phyloP scores from a whole-genome alignment of 2,113 vertebrate species.

The Catharus fuscescens region DNA sequence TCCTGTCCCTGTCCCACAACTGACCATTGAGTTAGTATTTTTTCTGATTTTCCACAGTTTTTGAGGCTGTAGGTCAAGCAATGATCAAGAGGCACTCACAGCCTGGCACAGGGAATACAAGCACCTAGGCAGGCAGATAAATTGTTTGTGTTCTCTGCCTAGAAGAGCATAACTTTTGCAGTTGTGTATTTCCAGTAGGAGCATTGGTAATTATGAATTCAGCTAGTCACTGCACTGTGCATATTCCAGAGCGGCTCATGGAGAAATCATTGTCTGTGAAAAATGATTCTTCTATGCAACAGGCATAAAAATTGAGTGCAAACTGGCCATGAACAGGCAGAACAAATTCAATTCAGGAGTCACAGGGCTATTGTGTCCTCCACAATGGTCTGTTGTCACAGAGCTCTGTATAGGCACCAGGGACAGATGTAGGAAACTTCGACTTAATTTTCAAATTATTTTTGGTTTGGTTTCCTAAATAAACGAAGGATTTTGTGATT shows the following conservation, averaged over 20 bases:
- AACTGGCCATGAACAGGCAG: conserved; percentile 47
- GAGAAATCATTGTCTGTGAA: conserved; percentile 52
- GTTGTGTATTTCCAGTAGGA: conserved; percentile 31
- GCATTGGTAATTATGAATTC: conserved; percentile 49
- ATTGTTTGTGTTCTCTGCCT: conserved; percentile 36
- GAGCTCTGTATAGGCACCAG: neutral
- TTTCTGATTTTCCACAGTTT: neutral
- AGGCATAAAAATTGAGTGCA: conserved; percentile 45
- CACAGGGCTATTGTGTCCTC: neutral
- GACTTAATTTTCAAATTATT: conserved; percentile 9
- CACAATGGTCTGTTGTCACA: neutral
- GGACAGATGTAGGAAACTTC: neutral
- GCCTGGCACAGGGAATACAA: neutral
- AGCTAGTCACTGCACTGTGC: neutral
- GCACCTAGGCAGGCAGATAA: conserved; percentile 21
- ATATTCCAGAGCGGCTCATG: conserved; percentile 45
- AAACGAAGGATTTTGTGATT: neutral
- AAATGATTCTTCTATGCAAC: conserved; percentile 42
- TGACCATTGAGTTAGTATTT: neutral
- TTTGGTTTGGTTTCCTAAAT: neutral
- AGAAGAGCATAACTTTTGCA: conserved; percentile 45
- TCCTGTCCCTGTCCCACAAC: neutral
- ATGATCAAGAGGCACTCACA: neutral
- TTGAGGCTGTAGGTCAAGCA: neutral
- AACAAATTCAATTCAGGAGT: conserved; percentile 47